A percentile compares a stretch with the other conserved stretches of the same genome.
Evolutionary conservation across 2,797 vertebrate genomes (phyloP).

Genomic region (Neopelma chrysocephalum): DNA sequence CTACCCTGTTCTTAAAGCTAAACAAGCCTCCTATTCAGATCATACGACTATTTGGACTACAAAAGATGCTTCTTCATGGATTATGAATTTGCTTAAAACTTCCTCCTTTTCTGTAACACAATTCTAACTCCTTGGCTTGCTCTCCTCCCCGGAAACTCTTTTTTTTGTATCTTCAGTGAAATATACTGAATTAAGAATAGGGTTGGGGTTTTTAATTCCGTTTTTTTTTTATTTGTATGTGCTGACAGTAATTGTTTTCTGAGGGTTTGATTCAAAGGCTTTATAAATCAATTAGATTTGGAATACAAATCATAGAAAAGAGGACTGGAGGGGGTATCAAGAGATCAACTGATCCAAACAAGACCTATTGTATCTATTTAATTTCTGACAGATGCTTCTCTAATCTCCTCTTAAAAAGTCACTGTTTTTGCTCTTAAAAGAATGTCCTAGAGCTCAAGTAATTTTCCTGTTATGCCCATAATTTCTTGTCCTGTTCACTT

Average conservation of each 20-base stretch:
- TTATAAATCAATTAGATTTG: background rate
- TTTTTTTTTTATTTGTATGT: background rate
- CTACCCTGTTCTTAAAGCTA: background rate
- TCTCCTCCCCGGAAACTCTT: background rate
- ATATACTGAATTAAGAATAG: background rate
- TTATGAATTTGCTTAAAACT: background rate
- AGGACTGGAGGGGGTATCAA: background rate
- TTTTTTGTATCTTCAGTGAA: background rate
- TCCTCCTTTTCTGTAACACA: background rate
- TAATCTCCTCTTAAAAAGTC: background rate
- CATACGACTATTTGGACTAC: background rate
- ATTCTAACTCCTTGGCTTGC: background rate
- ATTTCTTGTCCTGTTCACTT: background rate
- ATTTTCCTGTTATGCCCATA: background rate
- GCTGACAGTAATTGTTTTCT: background rate
- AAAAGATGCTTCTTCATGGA: background rate
- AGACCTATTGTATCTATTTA: background rate
- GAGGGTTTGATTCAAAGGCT: background rate
- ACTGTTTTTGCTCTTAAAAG: background rate
- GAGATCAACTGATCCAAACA: background rate
- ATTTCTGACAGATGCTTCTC: background rate
- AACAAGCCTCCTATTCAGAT: background rate
- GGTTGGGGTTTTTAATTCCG: background rate
- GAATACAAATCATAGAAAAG: background rate
- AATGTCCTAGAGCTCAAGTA: background rate